Percentiles rank a stretch among this genome's conserved stretches.
phyloP scores from a whole-genome alignment of 2,888 invertebrate genomes.

The Elmis aenea region DNA sequence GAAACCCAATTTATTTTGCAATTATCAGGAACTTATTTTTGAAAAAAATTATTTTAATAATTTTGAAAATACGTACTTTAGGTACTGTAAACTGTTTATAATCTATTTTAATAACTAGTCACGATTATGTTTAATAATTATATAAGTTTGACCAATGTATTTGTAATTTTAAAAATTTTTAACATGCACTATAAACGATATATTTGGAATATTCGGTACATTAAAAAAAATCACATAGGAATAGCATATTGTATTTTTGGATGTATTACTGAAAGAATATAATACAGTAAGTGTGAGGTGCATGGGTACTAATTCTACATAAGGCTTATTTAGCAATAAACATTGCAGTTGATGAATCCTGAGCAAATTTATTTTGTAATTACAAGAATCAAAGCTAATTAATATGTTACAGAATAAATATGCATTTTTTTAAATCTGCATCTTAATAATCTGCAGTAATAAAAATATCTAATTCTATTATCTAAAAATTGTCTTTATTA shows the following conservation, averaged over 20 bases:
- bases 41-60: no score
- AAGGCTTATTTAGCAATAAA: constrained; percentile 15
- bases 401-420: constrained; percentile 5
- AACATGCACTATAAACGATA: no score
- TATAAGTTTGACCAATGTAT: no score
- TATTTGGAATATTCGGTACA: no score
- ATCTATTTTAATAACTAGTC: no score
- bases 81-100: no score
- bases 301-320: constrained; percentile 18
- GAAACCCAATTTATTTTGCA: no score
- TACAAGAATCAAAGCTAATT: constrained; percentile 16
- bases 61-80: no score
- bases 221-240: no score
- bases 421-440: constrained; percentile 4
- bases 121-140: no score
- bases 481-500: background rate
- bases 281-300: constrained; percentile 6
- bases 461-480: constrained; percentile 15
- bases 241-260: background rate
- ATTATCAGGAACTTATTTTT: no score
- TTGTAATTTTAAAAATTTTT: no score
- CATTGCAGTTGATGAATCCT: constrained; percentile 12
- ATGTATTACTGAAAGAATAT: background rate
- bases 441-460: constrained; percentile 8
- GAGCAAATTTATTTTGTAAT: constrained; percentile 17